phyloP scores from a whole-genome alignment of 2,888 invertebrate species.

The Dicranocentrus wangi region DNA sequence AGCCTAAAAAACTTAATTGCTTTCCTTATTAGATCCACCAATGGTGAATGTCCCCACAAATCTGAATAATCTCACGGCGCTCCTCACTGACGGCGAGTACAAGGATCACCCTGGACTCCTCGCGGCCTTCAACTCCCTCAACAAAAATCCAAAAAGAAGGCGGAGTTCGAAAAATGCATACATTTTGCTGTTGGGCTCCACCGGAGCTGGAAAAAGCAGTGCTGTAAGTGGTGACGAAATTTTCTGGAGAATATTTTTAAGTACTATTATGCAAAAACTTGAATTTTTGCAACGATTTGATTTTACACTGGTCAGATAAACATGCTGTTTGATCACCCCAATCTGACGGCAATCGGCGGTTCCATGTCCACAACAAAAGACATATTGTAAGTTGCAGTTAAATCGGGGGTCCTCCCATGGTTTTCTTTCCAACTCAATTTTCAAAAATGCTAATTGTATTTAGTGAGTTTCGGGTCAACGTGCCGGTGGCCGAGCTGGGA shows the following conservation, averaged over 20 bases:
- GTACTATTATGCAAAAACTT: background rate
- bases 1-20: too few relatives aligned
- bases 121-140: slow-evolving; percentile 44
- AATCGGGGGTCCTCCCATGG: background rate
- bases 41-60: slow-evolving; percentile 40
- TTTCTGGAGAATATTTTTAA: background rate
- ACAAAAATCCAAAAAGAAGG: background rate
- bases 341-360: slow-evolving; percentile 41
- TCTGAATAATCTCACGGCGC: slow-evolving; percentile 36
- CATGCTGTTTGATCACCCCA: slow-evolving; percentile 54
- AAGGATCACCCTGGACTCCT: slow-evolving; percentile 43
- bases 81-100: slow-evolving; percentile 31
- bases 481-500: slow-evolving; percentile 55
- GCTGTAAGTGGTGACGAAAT: slow-evolving; percentile 38
- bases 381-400: too few relatives aligned
- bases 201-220: slow-evolving; percentile 64
- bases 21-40: slow-evolving; percentile 57
- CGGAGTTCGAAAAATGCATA: slow-evolving; percentile 62
- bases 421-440: too few relatives aligned
- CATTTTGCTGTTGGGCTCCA: slow-evolving; percentile 62
- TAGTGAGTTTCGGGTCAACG: slow-evolving; percentile 47
- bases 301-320: slow-evolving; percentile 52
- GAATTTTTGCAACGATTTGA: too few relatives aligned
- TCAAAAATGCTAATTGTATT: too few relatives aligned
- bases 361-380: slow-evolving; percentile 30